Evolutionary conservation across 2,113 vertebrate genomes (phyloP).

Genomic region (Tiliqua scincoides): DNA sequence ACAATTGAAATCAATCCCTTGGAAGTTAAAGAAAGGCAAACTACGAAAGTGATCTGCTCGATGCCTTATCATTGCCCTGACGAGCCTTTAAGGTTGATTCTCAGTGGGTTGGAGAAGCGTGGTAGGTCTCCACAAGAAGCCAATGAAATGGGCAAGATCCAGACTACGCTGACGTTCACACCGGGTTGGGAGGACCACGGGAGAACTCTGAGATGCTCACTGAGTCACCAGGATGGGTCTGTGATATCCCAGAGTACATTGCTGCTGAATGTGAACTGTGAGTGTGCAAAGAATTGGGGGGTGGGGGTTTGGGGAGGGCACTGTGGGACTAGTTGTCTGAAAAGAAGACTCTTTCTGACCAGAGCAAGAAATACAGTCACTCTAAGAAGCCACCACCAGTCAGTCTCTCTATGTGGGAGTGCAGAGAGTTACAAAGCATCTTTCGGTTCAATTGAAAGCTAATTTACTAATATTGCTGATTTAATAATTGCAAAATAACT

Average conservation of each 20-base stretch:
- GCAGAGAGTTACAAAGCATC: background rate
- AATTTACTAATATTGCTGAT: background rate
- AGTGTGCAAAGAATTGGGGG: background rate
- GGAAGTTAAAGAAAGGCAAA: fast-evolving
- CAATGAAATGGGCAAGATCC: background rate
- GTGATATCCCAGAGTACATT: background rate
- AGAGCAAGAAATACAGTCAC: background rate
- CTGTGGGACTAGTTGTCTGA: background rate
- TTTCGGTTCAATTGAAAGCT: background rate
- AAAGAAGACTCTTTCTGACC: background rate
- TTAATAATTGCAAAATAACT: background rate
- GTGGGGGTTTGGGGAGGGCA: background rate
- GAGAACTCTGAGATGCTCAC: background rate
- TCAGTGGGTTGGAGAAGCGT: background rate
- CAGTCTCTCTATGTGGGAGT: no score
- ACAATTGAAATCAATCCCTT: fast-evolving
- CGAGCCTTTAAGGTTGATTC: background rate
- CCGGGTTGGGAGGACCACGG: background rate
- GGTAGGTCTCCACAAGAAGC: fast-evolving
- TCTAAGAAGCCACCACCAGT: background rate
- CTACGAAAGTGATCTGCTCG: background rate
- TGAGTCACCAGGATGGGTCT: background rate
- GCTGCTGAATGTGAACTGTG: background rate
- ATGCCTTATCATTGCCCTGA: background rate
- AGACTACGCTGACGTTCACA: fast-evolving